Evolutionary conservation across 1,140 invertebrate species (phyloP).

Genomic region (Leguminivora glycinivorella): DNA sequence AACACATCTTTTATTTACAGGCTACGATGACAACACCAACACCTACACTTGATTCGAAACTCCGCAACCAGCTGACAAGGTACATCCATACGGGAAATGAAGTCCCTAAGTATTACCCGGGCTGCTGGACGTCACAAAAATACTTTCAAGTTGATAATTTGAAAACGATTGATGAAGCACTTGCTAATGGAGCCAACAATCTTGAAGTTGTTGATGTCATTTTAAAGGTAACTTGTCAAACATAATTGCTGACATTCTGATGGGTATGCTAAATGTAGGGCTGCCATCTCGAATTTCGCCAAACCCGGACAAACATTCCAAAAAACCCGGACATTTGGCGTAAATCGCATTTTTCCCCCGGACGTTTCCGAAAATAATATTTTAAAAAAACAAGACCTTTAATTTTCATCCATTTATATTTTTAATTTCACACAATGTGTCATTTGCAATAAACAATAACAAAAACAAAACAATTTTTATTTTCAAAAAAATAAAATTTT

Average conservation of each 20-base stretch:
- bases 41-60: conserved; percentile 47
- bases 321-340: too few species aligned
- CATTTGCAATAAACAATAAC: too few species aligned
- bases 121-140: conserved; percentile 78
- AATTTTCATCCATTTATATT: too few species aligned
- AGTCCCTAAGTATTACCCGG: conserved; percentile 79
- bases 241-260: conserved; percentile 30
- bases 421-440: too few species aligned
- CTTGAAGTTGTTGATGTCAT: conserved; percentile 75
- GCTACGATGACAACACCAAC: conserved; percentile 37
- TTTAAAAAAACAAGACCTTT: too few species aligned
- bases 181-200: conserved; percentile 58
- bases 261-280: too few species aligned
- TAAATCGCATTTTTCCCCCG: too few species aligned
- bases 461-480: too few species aligned
- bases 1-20: background rate
- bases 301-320: too few species aligned
- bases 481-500: too few species aligned
- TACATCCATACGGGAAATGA: conserved; percentile 80
- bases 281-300: too few species aligned
- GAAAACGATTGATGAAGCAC: conserved; percentile 67
- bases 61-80: conserved; percentile 65
- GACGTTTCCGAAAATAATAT: too few species aligned
- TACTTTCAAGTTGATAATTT: conserved; percentile 75
- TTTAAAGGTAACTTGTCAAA: conserved; percentile 61